A percentile compares a stretch with the other conserved stretches of the same genome.
Conservation (phyloP, 2,797 vertebrate species). For the Monodelphis domestica region DNA sequence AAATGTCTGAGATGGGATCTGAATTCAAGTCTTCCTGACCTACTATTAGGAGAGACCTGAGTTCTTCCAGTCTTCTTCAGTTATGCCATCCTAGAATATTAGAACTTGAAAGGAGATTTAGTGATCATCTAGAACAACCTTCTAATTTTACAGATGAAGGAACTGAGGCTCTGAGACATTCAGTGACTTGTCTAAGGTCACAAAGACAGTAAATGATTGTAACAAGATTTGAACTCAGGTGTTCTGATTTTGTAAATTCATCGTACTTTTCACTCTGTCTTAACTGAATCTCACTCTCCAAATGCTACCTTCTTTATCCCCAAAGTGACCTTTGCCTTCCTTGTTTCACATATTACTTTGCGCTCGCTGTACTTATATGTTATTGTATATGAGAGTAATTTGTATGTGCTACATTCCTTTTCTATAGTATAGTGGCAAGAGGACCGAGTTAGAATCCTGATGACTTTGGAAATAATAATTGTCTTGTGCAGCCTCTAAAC, state of each 20-base stretch:
- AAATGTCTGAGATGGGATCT: background rate
- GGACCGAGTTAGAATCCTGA: background rate
- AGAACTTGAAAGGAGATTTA: background rate
- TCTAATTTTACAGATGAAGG: background rate
- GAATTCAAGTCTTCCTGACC: background rate
- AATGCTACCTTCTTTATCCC: background rate
- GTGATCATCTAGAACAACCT: background rate
- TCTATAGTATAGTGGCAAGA: background rate
- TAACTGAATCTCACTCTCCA: background rate
- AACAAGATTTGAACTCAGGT: background rate
- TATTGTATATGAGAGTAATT: background rate
- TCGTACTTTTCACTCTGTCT: background rate
- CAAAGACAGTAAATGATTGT: background rate
- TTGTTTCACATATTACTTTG: background rate
- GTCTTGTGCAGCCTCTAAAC: background rate
- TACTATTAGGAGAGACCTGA: background rate
- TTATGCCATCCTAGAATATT: background rate
- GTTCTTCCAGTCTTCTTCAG: background rate
- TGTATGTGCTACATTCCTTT: background rate
- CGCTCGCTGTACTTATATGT: background rate
- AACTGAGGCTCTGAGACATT: background rate
- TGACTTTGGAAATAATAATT: background rate
- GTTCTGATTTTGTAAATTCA: background rate
- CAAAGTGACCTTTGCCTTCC: background rate
- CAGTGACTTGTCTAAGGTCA: background rate